Conservation (phyloP, 2,888 invertebrate species). For the Callyntrura sp. region DNA sequence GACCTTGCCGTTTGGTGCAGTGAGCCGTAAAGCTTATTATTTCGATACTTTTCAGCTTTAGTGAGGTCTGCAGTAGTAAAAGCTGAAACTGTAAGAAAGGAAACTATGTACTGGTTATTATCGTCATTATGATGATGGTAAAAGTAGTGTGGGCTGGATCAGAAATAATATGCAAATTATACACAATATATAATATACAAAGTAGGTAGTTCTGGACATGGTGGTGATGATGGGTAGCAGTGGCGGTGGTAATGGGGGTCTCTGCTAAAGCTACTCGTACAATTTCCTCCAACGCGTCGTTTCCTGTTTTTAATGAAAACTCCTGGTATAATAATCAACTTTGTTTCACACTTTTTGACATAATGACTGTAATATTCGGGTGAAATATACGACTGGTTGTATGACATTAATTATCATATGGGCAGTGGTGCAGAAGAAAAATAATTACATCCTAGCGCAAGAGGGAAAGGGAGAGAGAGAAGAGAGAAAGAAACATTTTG, state of each 20-base stretch:
- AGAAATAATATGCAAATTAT: conserved; percentile 41
- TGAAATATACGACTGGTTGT: conserved; percentile 79
- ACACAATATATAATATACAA: conserved; percentile 5
- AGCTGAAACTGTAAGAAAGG: neutral
- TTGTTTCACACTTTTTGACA: conserved; percentile 82
- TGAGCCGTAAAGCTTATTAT: conserved; percentile 2
- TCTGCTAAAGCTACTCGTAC: conserved; percentile 23
- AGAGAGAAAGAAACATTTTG: neutral
- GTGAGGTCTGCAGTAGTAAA: neutral
- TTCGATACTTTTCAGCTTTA: conserved; percentile 2
- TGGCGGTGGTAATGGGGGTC: neutral
- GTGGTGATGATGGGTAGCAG: neutral
- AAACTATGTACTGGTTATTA: conserved; percentile 28
- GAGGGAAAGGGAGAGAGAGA: neutral
- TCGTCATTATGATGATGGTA: conserved; percentile 26
- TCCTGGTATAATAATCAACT: conserved; percentile 81
- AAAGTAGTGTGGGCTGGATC: conserved; percentile 38
- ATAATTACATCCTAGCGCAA: conserved; percentile 78
- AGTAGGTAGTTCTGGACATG: neutral
- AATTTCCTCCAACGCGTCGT: conserved; percentile 81
- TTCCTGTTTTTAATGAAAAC: conserved; percentile 84
- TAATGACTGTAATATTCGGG: conserved; percentile 81
- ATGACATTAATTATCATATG: conserved; percentile 84
- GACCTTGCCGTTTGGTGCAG: conserved; percentile 44
- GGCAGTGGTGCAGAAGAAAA: conserved; percentile 83